Evolutionary conservation across 2,797 vertebrate genomes (phyloP).

Genomic region (Centroberyx gerrardi): DNA sequence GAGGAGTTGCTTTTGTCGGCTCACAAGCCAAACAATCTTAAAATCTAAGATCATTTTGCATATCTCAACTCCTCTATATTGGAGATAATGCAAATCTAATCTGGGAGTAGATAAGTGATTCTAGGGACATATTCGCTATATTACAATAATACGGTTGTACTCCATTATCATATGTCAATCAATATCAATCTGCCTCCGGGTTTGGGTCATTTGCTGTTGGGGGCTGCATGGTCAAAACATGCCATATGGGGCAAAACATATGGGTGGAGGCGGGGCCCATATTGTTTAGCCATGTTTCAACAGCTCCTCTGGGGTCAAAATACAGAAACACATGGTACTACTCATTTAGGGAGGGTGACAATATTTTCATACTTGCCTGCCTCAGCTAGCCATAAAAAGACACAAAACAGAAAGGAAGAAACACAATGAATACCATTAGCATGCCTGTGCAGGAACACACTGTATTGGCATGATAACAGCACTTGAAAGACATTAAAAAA

Average conservation of each 20-base stretch:
- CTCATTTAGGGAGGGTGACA: conserved; percentile 42
- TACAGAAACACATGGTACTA: conserved; percentile 32
- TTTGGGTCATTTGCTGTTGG: conserved; percentile 24
- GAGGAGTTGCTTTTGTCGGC: conserved; percentile 6
- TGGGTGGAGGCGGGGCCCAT: conserved; percentile 39
- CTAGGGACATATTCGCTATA: conserved; percentile 3
- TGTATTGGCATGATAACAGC: conserved; percentile 53
- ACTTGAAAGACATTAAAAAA: conserved; percentile 23
- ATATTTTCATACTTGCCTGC: conserved; percentile 88
- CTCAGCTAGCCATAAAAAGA: conserved; percentile 87
- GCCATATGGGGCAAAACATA: conserved; percentile 60
- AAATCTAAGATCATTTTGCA: conserved; percentile 28
- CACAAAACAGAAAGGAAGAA: conserved; percentile 82
- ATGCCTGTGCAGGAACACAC: conserved; percentile 76
- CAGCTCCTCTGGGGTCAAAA: conserved; percentile 47
- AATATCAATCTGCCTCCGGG: conserved; percentile 26
- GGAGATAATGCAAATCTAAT: conserved; percentile 40
- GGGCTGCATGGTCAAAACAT: conserved; percentile 65
- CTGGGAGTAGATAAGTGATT: conserved; percentile 16
- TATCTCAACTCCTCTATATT: conserved; percentile 23
- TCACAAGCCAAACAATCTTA: background rate
- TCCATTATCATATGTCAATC: conserved; percentile 5
- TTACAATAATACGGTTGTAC: conserved; percentile 4
- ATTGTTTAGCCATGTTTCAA: conserved; percentile 65
- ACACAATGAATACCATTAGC: conserved; percentile 79